Base-by-base conservation (phyloP, 2,797 vertebrate species). In the Pelobates cultripes region DNA sequence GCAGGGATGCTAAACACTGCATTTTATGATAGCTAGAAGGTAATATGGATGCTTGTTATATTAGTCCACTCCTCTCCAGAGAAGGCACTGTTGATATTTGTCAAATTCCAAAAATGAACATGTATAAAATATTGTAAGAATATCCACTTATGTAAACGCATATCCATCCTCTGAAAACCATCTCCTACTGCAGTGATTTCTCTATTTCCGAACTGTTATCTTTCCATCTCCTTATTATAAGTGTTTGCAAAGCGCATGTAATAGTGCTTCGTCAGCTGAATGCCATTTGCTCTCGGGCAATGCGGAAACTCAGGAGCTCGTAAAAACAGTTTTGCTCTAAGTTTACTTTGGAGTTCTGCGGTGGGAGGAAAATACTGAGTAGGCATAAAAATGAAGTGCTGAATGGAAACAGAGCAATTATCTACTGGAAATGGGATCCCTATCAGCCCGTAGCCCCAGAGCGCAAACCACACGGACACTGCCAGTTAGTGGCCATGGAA, bases 281-380 rank as follows among this genome's bases (percentile, higher is more conserved):
- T 73, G 73, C 17, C 69, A 43, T 73, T 82, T 61, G 45, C 75
- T 78, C 57, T 51, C 63, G 3, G 74, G 63, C 77, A 47, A 17
- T 14, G 45, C 57, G 45, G 70, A 53, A 13, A 70, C 53, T 79
- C 66, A 70, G 82, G 73, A 79, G 72, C 82, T 83, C 75, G 69
- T 79, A 75, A 79, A 83, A 79, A 69, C 72, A 79, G n/a, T 64
- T 64, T 70, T 12, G 70, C 71, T 70, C n/a, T 70, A 61, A 74
- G 66, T 83, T 79, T 83, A 79, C 77, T 75, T 83, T 79, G 66
- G 71, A 78, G 57, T 70, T 70, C 80, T 81, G 60, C 40, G 69
- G 74, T 14, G 69, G 28, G 43, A 4, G 41, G 72, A 79, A 64
- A 79, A 71, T 51, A 63, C 72, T 71, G 66, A 71, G 82, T 67